These are phyloP conservation scores for Rotaria socialis DNA, from an alignment of 2,888 invertebrate genomes.

Conservation along the genomic window DNA sequence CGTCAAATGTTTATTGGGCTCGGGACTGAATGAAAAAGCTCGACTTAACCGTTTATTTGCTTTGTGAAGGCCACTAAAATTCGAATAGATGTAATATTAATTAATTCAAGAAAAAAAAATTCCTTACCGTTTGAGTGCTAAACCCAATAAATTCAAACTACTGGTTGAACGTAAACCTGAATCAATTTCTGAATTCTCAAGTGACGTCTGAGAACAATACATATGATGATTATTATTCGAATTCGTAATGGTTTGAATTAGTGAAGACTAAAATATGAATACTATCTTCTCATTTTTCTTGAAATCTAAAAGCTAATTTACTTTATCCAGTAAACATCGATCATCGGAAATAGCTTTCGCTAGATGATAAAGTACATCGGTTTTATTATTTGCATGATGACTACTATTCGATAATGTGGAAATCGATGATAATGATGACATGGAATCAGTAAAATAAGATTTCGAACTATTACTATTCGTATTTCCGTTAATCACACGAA, in stretches of 20 bases:
- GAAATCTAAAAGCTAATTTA: neutral
- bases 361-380: neutral
- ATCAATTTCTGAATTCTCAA: conserved; percentile 1
- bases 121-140: neutral
- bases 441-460: conserved; percentile 1
- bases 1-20: conserved; percentile 31
- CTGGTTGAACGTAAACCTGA: neutral
- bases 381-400: neutral
- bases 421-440: neutral
- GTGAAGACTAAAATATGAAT: neutral
- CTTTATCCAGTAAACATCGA: conserved; percentile 1
- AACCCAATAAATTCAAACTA: neutral
- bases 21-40: conserved; percentile 45
- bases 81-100: neutral
- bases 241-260: neutral
- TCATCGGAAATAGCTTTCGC: neutral
- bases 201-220: conserved; percentile 22
- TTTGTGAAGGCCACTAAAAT: conserved; percentile 8
- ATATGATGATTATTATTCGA: neutral
- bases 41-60: conserved; percentile 44
- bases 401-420: neutral
- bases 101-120: neutral
- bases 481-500: neutral
- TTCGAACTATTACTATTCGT: neutral
- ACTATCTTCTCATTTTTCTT: neutral